Evolutionary conservation across 53 echinoderm and acorn worm species (phyloP), one percentile per base, ranked within the genome.

Genomic region (Apostichopus leukothele): DNA sequence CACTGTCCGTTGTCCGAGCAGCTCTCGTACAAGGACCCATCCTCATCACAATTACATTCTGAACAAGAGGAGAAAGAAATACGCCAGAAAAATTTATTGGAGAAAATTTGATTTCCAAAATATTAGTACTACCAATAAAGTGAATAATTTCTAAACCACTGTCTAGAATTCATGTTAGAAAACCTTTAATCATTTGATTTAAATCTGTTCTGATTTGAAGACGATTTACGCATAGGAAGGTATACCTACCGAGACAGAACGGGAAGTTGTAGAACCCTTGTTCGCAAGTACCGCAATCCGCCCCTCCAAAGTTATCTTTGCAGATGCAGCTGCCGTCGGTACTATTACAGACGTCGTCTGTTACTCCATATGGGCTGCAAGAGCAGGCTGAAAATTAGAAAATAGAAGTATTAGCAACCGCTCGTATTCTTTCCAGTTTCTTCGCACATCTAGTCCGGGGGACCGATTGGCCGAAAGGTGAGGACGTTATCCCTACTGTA

Each of bases 1-100:
- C 98, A 98, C 88, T 98, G 95, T 27, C 98, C 98, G 52, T 76
- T 59, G 61, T 93, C 93, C 22, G 73, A 83, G 73, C 98, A 98
- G 60, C 89, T 75, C 8, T 86, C 88, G 4, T 75, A 89, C 8
- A 86, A 60, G 7, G 93, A 93, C 3, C 94, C 96, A 4, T 75
- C 68, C 59, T 73, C 76, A 83, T 96, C 93, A 78, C 98, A 98
- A 50, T 86, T 90, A 91, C 98, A 98, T 27, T 90, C 98, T 98
- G 80, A 4, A 73, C 86, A 61, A 57, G 53, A 52, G 73, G 39
- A 88, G 7, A 75, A 6, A 75, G 21, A 75, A 0, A 75, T 5
- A 5, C 9, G 39, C 0, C 9, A 74, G 20, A 25, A 74, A 74
- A 19, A 74, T 7, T 25, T 5, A 74, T 22, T 10, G 6, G 0